These are phyloP conservation scores for Cnemophilus loriae DNA, from an alignment of 2,113 vertebrate genomes.

Conservation along the genomic window DNA sequence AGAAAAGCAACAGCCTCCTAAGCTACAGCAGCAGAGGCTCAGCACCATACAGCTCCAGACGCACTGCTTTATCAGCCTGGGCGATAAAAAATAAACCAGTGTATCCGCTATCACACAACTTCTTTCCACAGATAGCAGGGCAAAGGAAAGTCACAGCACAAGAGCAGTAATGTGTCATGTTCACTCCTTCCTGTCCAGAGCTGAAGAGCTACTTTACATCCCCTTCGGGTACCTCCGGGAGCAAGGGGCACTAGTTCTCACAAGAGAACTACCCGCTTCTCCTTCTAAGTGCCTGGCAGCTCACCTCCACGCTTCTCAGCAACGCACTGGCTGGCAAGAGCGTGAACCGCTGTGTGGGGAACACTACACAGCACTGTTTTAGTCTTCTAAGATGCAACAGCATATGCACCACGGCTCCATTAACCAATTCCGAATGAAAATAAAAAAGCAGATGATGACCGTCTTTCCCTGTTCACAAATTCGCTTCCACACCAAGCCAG, in stretches of 20 bases:
- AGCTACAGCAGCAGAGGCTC: neutral
- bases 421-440: neutral
- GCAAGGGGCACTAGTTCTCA: neutral
- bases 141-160: neutral
- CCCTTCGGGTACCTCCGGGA: neutral
- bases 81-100: fast-evolving
- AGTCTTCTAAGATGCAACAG: neutral
- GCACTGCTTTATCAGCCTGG: fast-evolving
- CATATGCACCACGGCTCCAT: fast-evolving
- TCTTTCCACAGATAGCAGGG: neutral
- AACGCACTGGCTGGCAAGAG: neutral
- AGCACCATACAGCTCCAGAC: neutral
- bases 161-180: fast-evolving
- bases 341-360: fast-evolving
- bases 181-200: neutral
- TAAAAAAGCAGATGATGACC: neutral
- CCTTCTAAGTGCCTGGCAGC: neutral
- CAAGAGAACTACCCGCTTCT: fast-evolving
- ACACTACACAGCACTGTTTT: neutral
- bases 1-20: neutral
- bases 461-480: neutral
- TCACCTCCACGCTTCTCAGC: neutral
- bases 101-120: neutral
- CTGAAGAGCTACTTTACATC: fast-evolving
- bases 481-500: neutral